Percentiles rank a stretch among this genome's conserved stretches.
phyloP scores from a whole-genome alignment of 2,888 invertebrate species.

The Plebejus anna region DNA sequence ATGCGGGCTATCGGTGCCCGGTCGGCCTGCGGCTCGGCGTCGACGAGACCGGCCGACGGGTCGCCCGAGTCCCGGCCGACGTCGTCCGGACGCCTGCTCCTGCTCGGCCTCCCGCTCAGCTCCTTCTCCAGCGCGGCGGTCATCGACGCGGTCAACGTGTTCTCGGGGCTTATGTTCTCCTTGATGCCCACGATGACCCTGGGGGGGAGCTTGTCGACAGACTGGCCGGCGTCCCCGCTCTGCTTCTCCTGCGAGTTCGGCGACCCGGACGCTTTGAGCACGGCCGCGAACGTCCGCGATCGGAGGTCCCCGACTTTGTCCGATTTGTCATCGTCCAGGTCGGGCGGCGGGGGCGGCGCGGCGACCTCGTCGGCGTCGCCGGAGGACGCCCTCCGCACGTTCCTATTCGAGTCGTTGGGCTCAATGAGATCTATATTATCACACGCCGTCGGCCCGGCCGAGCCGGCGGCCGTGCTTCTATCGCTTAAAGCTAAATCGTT shows the following conservation, averaged over 20 bases:
- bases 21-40: constrained; percentile 50
- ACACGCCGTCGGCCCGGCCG: constrained; percentile 50
- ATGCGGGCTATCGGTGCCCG: constrained; percentile 70
- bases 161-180: constrained; percentile 82
- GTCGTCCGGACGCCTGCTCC: constrained; percentile 48
- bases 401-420: constrained; percentile 64
- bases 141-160: constrained; percentile 73
- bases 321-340: constrained; percentile 46
- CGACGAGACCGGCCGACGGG: constrained; percentile 49
- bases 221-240: constrained; percentile 63
- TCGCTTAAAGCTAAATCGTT: constrained; percentile 71
- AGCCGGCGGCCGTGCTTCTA: constrained; percentile 50
- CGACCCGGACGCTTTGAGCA: constrained; percentile 66
- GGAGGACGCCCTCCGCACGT: constrained; percentile 39
- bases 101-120: constrained; percentile 54
- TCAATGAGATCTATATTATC: constrained; percentile 67
- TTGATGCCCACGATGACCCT: constrained; percentile 81
- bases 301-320: constrained; percentile 52
- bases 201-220: constrained; percentile 74
- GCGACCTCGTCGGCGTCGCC: constrained; percentile 40
- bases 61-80: constrained; percentile 48
- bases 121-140: constrained; percentile 63
- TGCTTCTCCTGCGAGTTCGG: constrained; percentile 69
- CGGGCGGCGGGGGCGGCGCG: constrained; percentile 38
- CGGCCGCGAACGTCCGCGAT: constrained; percentile 68